Percentiles rank a stretch among this genome's conserved stretches.
Evolutionary conservation across 2,113 vertebrate species (phyloP).

Genomic region (Fulica atra): DNA sequence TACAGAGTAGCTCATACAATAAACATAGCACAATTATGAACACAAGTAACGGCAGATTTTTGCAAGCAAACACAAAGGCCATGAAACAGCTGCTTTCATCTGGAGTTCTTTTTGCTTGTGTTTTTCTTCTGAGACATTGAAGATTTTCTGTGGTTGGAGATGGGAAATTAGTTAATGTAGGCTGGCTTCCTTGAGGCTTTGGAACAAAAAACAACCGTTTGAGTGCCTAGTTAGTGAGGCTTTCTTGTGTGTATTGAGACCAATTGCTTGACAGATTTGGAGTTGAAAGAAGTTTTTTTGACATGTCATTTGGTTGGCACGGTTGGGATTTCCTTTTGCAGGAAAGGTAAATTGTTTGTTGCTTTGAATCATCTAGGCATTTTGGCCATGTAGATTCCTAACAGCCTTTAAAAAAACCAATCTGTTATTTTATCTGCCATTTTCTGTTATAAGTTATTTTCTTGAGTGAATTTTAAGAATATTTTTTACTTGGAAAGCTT

Average conservation of each 20-base stretch:
- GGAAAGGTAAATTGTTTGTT: neutral
- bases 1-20: neutral
- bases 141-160: neutral
- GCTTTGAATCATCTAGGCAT: neutral
- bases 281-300: neutral
- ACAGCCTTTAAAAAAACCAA: neutral
- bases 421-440: neutral
- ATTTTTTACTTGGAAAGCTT: neutral
- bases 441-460: neutral
- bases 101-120: neutral
- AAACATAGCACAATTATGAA: neutral
- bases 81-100: neutral
- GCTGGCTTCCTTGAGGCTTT: neutral
- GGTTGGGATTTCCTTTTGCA: neutral
- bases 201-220: neutral
- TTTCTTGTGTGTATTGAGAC: neutral
- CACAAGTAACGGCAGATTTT: neutral
- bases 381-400: neutral
- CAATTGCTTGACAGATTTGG: neutral
- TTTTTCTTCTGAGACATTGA: neutral
- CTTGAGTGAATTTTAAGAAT: neutral
- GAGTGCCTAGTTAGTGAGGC: neutral
- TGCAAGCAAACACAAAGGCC: fast-evolving
- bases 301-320: neutral
- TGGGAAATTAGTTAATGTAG: neutral